Conservation (phyloP, 2,797 vertebrate species). For the Protosalanx chinensis region DNA sequence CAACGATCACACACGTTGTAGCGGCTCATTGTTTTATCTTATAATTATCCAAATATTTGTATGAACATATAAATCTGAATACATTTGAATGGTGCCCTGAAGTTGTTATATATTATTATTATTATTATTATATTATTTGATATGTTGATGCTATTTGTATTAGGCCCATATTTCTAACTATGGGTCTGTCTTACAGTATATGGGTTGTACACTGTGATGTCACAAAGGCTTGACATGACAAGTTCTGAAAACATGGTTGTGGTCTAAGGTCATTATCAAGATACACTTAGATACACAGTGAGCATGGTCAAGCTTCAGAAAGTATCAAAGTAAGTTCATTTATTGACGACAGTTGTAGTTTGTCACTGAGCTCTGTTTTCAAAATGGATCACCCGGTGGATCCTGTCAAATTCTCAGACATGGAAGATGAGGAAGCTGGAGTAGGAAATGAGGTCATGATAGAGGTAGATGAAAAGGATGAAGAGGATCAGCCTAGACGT, state of each 20-base stretch:
- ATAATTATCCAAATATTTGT: not conserved
- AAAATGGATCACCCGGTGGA: constrained; percentile 15
- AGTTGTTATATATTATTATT: no score
- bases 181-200: not conserved
- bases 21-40: no score
- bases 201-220: constrained; percentile 12
- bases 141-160: no score
- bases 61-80: not conserved
- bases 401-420: not conserved
- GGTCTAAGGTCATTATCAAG: not conserved
- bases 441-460: not conserved
- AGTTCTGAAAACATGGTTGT: constrained; percentile 1
- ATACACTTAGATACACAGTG: not conserved
- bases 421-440: not conserved
- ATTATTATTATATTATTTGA: no score
- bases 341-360: not conserved
- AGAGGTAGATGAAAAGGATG: constrained; percentile 2
- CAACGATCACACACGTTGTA: not conserved
- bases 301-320: not conserved
- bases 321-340: not conserved
- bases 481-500: not conserved
- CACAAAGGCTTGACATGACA: not conserved
- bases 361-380: not conserved
- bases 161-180: no score
- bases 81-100: no score